Percentiles rank a stretch among this genome's conserved stretches.
Conservation (phyloP, 2,113 vertebrate genomes). For the Clinocottus analis region DNA sequence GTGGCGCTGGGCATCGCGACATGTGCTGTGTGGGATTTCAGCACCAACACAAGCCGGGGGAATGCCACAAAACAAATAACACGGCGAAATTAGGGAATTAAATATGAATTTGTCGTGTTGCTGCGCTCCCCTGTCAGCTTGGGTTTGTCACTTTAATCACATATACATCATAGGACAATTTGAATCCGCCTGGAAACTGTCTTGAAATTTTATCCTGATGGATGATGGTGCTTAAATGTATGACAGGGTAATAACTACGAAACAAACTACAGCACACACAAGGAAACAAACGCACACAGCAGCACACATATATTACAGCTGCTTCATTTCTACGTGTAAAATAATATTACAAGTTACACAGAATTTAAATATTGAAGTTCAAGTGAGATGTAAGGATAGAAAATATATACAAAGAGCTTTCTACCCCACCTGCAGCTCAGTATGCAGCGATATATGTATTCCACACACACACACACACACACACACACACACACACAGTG, state of each 20-base stretch:
- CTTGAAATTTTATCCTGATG: slow-evolving; percentile 56
- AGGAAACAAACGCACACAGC: slow-evolving; percentile 6
- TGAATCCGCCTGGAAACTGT: slow-evolving; percentile 47
- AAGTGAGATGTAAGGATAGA: neutral
- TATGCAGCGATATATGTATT: neutral
- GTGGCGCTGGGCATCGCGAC: slow-evolving; percentile 14
- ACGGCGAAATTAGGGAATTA: slow-evolving; percentile 31
- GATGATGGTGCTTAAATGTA: slow-evolving; percentile 54
- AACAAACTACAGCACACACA: slow-evolving; percentile 24
- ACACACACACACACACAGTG: slow-evolving; percentile 3
- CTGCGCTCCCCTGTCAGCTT: slow-evolving; percentile 33
- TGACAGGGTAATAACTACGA: slow-evolving; percentile 51
- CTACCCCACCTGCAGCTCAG: neutral
- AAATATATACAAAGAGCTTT: neutral
- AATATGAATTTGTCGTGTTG: slow-evolving; percentile 41
- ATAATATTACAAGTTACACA: slow-evolving; percentile 1
- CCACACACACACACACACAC: neutral
- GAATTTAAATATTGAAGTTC: neutral
- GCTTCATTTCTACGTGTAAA: neutral
- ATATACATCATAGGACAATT: slow-evolving; percentile 31
- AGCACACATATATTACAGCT: neutral
- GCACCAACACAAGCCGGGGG: slow-evolving; percentile 14
- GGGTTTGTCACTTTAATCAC: slow-evolving; percentile 59
- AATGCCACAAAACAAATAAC: slow-evolving; percentile 43
- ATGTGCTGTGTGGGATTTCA: slow-evolving; percentile 1